Percentiles rank a stretch among this genome's conserved stretches.
phyloP scores from a whole-genome alignment of 2,888 invertebrate species.

The Hypselothyrea guttata region DNA sequence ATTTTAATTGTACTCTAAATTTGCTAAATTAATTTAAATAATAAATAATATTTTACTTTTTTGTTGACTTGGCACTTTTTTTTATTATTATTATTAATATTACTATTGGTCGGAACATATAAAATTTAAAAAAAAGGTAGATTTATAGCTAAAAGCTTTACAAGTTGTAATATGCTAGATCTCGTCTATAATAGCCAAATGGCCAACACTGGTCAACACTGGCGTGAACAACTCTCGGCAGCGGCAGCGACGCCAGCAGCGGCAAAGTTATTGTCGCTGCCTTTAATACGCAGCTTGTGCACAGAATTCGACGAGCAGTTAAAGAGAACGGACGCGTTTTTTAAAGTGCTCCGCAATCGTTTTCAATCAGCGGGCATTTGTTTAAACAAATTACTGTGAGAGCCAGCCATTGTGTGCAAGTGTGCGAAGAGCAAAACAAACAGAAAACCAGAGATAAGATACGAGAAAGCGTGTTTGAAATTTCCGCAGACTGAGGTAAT shows the following conservation, averaged over 20 bases:
- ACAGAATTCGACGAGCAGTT: constrained; percentile 64
- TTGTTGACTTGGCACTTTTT: too few relatives aligned
- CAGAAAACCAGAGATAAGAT: constrained; percentile 51
- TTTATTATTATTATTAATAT: too few relatives aligned
- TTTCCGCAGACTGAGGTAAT: constrained; percentile 52
- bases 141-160: too few relatives aligned
- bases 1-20: too few relatives aligned
- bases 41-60: too few relatives aligned
- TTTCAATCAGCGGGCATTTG: constrained; percentile 49
- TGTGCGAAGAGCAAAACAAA: constrained; percentile 44
- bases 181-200: too few relatives aligned
- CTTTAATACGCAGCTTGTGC: constrained; percentile 23
- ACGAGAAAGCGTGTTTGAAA: constrained; percentile 16
- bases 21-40: too few relatives aligned
- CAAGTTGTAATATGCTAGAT: too few relatives aligned
- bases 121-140: too few relatives aligned
- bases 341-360: constrained; percentile 22
- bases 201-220: too few relatives aligned
- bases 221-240: constrained; percentile 10
- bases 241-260: constrained; percentile 19
- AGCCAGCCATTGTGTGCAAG: not conserved
- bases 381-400: constrained; percentile 53
- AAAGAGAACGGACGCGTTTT: constrained; percentile 64
- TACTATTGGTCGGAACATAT: too few relatives aligned
- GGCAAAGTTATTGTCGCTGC: constrained; percentile 45